Base-by-base conservation (phyloP, 2,888 invertebrate species). In the Chymomyza procnemis region DNA sequence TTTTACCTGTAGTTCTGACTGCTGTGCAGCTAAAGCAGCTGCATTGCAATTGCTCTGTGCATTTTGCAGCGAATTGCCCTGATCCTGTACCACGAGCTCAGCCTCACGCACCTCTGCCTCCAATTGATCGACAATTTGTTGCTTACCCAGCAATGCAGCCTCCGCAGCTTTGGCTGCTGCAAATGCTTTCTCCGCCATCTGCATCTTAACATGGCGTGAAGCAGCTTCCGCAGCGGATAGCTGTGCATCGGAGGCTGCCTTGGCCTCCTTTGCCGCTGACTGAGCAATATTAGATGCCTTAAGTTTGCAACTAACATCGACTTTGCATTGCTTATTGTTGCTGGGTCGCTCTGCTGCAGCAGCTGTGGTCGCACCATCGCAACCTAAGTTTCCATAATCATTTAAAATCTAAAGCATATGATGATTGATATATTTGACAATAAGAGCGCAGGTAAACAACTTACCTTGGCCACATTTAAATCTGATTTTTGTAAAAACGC, bases 91-190 rank as follows among this genome's bases (percentile, higher is more conserved):
- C 1, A 93, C 93, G 0, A 92, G 91, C 64, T 93, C 94, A 0
- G 94, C 94, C 83, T 95, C 95, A 58, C 93, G 93, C 4, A 95
- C 93, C 87, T 95, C 94, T 74, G 93, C 93, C 76, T 94, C 93
- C 2, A 95, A 90, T 80, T 95, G 94, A 71, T 94, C 93, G 0
- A 95, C 94, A 19, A 95, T 92, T 19, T 94, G 93, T 81, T 94
- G 93, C 75, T 95, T 95, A 0, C 95, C 95, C 1, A 93, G 93
- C 0, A 94, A 88, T 0, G 94, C 94, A 0, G 94, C 94, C 83
- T 94, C 94, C 0, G 95, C 95, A 0, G 94, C 94, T 87, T 94
- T 94, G 0, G 95, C 94, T 0, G 95, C 95, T 87, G 94, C 93
- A 21, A 93, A 88, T 0, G 95, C 95, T 81, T 94, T 94, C 73